Percentiles rank a stretch among this genome's conserved stretches.
These are phyloP conservation scores for Cyphomyrmex costatus DNA, from an alignment of 1,140 invertebrate species.

Conservation along the genomic window DNA sequence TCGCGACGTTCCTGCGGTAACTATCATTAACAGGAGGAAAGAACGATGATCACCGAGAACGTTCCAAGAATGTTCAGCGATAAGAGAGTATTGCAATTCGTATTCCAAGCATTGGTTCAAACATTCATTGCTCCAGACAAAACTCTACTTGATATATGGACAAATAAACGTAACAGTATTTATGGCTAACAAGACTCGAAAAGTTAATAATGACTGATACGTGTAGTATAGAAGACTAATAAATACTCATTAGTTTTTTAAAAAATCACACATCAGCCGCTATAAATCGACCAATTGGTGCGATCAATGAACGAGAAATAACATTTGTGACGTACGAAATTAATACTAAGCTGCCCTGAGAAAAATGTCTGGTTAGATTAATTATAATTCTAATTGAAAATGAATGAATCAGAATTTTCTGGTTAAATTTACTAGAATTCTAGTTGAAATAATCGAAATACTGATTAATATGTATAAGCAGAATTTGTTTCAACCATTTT, in stretches of 20 bases:
- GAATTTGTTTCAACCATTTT: too few species aligned
- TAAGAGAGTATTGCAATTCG: conserved; percentile 7
- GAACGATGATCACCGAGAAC: conserved; percentile 53
- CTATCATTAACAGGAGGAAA: conserved; percentile 19
- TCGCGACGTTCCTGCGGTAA: conserved; percentile 51
- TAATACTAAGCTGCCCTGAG: neutral
- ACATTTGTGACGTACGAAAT: neutral
- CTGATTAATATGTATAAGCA: too few species aligned
- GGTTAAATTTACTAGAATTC: too few species aligned
- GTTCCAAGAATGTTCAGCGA: neutral
- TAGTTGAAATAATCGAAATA: too few species aligned
- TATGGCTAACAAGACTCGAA: neutral
- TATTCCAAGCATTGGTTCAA: neutral
- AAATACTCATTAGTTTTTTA: too few species aligned
- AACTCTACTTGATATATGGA: neutral
- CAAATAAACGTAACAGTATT: neutral
- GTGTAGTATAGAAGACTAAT: too few species aligned
- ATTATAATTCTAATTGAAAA: too few species aligned
- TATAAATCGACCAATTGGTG: too few species aligned
- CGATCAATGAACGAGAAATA: neutral
- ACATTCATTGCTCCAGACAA: neutral
- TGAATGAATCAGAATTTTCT: too few species aligned
- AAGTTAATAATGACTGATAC: neutral
- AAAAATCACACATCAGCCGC: too few species aligned
- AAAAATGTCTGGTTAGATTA: too few species aligned